These are phyloP conservation scores for Ciconia boyciana DNA, from an alignment of 2,113 vertebrate genomes.

Conservation along the genomic window DNA sequence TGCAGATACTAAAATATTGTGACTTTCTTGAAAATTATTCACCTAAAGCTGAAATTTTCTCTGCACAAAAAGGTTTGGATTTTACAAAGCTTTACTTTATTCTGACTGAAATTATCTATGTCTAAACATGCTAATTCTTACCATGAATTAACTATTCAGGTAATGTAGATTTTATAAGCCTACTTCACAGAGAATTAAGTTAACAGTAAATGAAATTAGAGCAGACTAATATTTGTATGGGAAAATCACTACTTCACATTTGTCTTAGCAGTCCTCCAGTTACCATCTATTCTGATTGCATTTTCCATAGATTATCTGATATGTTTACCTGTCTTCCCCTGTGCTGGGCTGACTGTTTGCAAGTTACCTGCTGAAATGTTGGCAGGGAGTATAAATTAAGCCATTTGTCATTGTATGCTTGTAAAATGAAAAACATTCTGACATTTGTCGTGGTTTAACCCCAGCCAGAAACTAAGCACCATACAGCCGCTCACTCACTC, in stretches of 20 bases:
- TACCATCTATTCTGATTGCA: not conserved
- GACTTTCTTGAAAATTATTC: not conserved
- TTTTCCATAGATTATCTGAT: not conserved
- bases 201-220: not conserved
- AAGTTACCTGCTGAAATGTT: slow-evolving; percentile 19
- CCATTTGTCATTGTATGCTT: not conserved
- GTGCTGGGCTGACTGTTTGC: not conserved
- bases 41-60: not conserved
- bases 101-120: not conserved
- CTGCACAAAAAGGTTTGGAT: not conserved
- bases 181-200: not conserved
- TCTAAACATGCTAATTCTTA: not conserved
- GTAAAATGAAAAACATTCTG: not conserved
- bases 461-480: not conserved
- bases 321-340: not conserved
- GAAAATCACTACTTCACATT: not conserved
- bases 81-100: not conserved
- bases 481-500: not conserved
- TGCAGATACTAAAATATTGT: not conserved
- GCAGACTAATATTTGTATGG: not conserved
- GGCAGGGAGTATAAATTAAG: not conserved
- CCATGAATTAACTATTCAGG: not conserved
- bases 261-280: not conserved
- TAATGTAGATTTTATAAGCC: not conserved
- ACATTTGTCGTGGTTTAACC: not conserved